Evolutionary conservation across 2,888 invertebrate species (phyloP).

Genomic region (Chesias legatella): DNA sequence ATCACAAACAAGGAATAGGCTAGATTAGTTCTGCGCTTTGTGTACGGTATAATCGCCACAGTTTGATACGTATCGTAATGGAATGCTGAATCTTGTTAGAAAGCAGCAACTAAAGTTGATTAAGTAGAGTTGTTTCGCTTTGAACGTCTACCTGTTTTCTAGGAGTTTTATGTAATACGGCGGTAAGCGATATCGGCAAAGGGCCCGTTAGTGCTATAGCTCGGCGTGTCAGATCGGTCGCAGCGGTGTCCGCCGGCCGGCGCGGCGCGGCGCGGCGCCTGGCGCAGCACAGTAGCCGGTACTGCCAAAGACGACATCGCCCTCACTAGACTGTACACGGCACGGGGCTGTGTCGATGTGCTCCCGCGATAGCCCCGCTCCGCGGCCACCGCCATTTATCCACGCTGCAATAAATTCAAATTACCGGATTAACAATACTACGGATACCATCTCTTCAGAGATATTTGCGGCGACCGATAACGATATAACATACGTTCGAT

Average conservation of each 20-base stretch:
- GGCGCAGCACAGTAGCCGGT: conserved; percentile 30
- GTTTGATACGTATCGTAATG: conserved; percentile 29
- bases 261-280: conserved; percentile 27
- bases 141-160: conserved; percentile 17
- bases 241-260: conserved; percentile 27
- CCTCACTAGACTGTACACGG: conserved; percentile 38
- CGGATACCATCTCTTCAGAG: conserved; percentile 66
- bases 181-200: conserved; percentile 5
- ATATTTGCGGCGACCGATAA: conserved; percentile 52
- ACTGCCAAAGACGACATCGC: conserved; percentile 34
- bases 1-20: conserved; percentile 64
- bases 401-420: conserved; percentile 80
- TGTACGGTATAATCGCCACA: conserved; percentile 26
- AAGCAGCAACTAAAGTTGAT: conserved; percentile 21
- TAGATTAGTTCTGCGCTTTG: conserved; percentile 50
- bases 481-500: conserved; percentile 43
- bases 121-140: conserved; percentile 13
- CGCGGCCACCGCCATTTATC: conserved; percentile 68
- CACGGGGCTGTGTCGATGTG: conserved; percentile 59
- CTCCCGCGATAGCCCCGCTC: conserved; percentile 63
- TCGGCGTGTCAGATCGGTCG: conserved; percentile 47
- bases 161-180: conserved; percentile 8
- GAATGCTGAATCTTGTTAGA: conserved; percentile 21
- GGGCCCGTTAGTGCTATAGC: conserved; percentile 34
- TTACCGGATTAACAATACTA: conserved; percentile 80